phyloP scores from a whole-genome alignment of 2,797 vertebrate species.

The Chelonia mydas region DNA sequence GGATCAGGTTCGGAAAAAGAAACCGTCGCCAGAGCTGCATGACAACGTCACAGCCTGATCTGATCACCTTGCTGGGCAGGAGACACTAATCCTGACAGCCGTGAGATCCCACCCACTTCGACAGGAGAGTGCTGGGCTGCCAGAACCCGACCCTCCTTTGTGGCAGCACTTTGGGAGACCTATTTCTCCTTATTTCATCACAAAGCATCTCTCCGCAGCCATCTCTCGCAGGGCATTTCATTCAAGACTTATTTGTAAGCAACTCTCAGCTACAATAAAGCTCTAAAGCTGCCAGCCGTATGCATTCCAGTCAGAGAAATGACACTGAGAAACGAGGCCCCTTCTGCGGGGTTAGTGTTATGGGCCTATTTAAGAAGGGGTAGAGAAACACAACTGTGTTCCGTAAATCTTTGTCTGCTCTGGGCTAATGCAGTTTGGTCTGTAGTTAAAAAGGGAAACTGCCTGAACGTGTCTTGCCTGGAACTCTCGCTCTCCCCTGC shows the following conservation, averaged over 20 bases:
- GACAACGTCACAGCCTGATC: constrained; percentile 67
- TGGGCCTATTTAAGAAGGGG: constrained; percentile 73
- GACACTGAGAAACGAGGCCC: constrained; percentile 73
- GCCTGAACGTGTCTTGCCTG: background rate
- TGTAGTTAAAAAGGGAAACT: constrained; percentile 68
- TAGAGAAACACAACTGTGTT: constrained; percentile 56
- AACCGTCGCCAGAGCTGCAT: constrained; percentile 42
- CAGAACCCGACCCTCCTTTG: constrained; percentile 61
- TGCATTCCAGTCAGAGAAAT: constrained; percentile 70
- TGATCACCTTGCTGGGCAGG: constrained; percentile 70
- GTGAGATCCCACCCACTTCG: constrained; percentile 70
- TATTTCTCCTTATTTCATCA: constrained; percentile 67
- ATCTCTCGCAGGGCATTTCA: constrained; percentile 67
- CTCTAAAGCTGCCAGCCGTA: constrained; percentile 71
- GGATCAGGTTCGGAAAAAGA: constrained; percentile 45
- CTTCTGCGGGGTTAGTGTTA: constrained; percentile 72
- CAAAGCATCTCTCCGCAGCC: constrained; percentile 65
- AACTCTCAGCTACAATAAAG: constrained; percentile 72
- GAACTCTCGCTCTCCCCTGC: background rate
- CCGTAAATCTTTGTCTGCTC: constrained; percentile 67
- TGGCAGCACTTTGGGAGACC: constrained; percentile 61
- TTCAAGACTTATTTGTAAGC: constrained; percentile 76
- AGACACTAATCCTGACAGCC: constrained; percentile 71
- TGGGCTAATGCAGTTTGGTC: constrained; percentile 61
- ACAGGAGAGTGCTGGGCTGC: constrained; percentile 64